Base-by-base conservation (phyloP, 2,113 vertebrate species). In the Eudorcas thomsonii region DNA sequence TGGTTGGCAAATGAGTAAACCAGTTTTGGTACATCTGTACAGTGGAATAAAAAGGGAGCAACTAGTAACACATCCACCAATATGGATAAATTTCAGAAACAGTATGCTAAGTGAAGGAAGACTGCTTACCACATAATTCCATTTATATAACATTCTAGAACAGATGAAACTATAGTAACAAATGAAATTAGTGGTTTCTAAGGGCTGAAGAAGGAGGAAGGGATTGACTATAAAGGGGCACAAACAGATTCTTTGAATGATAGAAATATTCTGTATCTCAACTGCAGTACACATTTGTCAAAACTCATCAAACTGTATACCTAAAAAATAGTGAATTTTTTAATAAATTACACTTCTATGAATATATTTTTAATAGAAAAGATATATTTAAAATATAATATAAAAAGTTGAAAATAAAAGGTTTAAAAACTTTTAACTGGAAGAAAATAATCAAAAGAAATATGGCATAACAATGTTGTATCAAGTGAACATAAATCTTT, bases 351-450 rank as follows among this genome's bases (percentile, higher is more conserved):
- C 33, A 64, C 14, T 45, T 91, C 39, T 74, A 6, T n/a, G 91
- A 88, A 74, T 25, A 25, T 88, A 62, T 57, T 57, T 57, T 90
- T 95, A 45, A 90, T 94, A 88, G 85, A 45, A 86, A 93, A 92
- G 23, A 48, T 81, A 71, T 2, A 57, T 95, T 84, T 64, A 77
- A 95, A 74, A 92, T 17, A 86, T 55, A 36, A 43, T 81, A 36
- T 54, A 89, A 45, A 81, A 90, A 82, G 23, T 97, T 97, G 62
- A 59, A 77, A 93, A 36, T 97, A 90, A 64, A 95, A 87, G 21
- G 2, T 33, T 90, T 80, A 36, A 88, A 85, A 78, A 90, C 67
- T 60, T 90, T 54, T 96, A 94, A 92, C 17, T 78, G 50, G 8
- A 94, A 89, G 28, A 52, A 71, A 89, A 93, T 74, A 86, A 88